A percentile compares a stretch with the other conserved stretches of the same genome.
phyloP scores from a whole-genome alignment of 2,113 vertebrate genomes.

The Halichoeres trimaculatus region DNA sequence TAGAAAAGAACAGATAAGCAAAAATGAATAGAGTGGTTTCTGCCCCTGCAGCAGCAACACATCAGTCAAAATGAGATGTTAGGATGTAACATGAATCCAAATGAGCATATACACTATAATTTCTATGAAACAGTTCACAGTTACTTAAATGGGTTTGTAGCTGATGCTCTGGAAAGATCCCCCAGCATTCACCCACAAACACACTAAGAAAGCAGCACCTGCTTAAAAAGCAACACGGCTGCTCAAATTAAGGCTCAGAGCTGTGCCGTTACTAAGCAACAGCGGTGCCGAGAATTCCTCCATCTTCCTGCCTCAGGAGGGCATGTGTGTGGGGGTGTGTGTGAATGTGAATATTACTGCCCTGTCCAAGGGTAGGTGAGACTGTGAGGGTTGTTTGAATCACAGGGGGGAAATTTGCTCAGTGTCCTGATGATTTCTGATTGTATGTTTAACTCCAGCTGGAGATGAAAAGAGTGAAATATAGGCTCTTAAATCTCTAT shows the following conservation, averaged over 20 bases:
- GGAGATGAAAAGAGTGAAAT: conserved; percentile 27
- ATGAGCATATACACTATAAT: neutral
- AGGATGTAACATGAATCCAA: no score
- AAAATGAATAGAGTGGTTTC: neutral
- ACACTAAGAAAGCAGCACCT: conserved; percentile 40
- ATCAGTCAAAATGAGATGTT: no score
- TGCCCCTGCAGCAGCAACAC: neutral
- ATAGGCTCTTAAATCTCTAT: conserved; percentile 20
- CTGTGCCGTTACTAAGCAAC: conserved; percentile 77
- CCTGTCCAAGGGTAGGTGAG: conserved; percentile 1
- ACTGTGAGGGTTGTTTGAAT: conserved; percentile 7
- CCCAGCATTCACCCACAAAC: conserved; percentile 2
- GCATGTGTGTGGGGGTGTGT: conserved; percentile 22
- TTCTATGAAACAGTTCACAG: neutral
- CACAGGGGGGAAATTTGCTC: conserved; percentile 26
- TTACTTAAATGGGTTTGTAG: neutral
- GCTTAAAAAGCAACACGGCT: conserved; percentile 46
- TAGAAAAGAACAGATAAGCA: neutral
- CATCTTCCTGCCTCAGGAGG: conserved; percentile 60
- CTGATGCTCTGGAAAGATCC: neutral
- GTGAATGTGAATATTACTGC: conserved; percentile 12
- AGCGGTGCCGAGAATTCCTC: conserved; percentile 61
- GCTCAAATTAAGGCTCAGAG: conserved; percentile 48
- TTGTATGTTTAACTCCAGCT: conserved; percentile 4
- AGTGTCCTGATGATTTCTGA: conserved; percentile 52